These are phyloP conservation scores for Brachionus sp. DNA, from an alignment of 1,140 invertebrate genomes.

Conservation along the genomic window DNA sequence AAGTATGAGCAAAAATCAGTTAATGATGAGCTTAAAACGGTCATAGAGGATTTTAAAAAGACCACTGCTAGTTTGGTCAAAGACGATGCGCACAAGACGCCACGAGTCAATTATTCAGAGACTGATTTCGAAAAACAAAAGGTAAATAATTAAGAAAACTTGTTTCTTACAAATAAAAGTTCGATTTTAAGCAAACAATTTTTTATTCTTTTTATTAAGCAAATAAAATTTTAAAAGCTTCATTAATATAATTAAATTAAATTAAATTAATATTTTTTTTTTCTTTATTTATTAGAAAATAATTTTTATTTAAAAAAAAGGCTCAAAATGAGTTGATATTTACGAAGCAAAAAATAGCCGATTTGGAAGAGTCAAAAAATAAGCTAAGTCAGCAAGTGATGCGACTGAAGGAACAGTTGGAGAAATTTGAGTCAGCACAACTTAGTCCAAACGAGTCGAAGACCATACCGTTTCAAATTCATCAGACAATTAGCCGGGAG, in stretches of 20 bases:
- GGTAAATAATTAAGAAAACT: neutral
- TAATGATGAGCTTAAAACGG: constrained; percentile 10
- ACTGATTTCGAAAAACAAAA: constrained; percentile 30
- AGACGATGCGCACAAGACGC: neutral
- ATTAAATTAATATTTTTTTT: neutral
- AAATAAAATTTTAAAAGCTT: no score
- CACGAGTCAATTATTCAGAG: neutral
- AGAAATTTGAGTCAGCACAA: constrained; percentile 2
- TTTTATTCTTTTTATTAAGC: neutral
- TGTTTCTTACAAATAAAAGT: neutral
- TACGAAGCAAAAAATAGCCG: constrained; percentile 27
- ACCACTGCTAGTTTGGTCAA: neutral
- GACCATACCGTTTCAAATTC: neutral
- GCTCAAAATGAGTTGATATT: constrained; percentile 1
- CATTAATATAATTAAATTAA: neutral
- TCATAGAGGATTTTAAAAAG: constrained; percentile 35
- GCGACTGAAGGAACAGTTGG: constrained; percentile 32
- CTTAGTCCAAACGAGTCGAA: neutral
- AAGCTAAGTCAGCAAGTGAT: neutral
- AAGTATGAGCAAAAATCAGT: constrained; percentile 12
- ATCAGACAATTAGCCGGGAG: constrained; percentile 8
- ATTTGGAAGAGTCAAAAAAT: constrained; percentile 42
- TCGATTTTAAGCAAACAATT: neutral
- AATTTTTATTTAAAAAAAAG: neutral
- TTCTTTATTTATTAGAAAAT: neutral